phyloP scores from a whole-genome alignment of 2,113 vertebrate genomes.

The Scortum barcoo region DNA sequence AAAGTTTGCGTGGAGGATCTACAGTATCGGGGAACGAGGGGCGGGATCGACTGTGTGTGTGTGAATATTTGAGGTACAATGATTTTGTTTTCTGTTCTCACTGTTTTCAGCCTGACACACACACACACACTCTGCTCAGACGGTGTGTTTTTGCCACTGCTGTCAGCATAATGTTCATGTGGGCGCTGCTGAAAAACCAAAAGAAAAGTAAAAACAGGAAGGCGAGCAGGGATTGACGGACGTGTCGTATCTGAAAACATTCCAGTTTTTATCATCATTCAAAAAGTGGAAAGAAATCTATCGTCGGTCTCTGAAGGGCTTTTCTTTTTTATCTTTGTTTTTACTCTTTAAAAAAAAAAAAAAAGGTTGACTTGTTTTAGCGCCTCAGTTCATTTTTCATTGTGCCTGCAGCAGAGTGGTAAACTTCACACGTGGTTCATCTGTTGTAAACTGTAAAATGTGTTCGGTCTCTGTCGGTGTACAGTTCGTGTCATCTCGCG shows the following conservation, averaged over 20 bases:
- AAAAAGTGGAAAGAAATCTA: conserved; percentile 39
- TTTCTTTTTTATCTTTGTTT: conserved; percentile 15
- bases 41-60: conserved; percentile 19
- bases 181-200: conserved; percentile 57
- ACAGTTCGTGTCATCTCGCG: conserved; percentile 33
- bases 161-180: conserved; percentile 41
- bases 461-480: conserved; percentile 25
- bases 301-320: conserved; percentile 24
- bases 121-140: neutral
- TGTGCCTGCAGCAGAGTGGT: conserved; percentile 61
- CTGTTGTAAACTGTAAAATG: conserved; percentile 37
- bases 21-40: conserved; percentile 27
- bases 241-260: conserved; percentile 49
- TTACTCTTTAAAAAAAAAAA: neutral
- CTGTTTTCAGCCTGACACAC: conserved; percentile 7
- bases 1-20: conserved; percentile 66
- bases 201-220: conserved; percentile 18
- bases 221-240: conserved; percentile 33
- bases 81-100: neutral
- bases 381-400: conserved; percentile 38
- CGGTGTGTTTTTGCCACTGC: conserved; percentile 53
- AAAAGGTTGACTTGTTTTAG: conserved; percentile 1
- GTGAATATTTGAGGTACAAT: conserved; percentile 44
- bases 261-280: conserved; percentile 53
- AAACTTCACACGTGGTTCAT: conserved; percentile 32